Base-by-base conservation (phyloP, 2,113 vertebrate species). In the Scortum barcoo region DNA sequence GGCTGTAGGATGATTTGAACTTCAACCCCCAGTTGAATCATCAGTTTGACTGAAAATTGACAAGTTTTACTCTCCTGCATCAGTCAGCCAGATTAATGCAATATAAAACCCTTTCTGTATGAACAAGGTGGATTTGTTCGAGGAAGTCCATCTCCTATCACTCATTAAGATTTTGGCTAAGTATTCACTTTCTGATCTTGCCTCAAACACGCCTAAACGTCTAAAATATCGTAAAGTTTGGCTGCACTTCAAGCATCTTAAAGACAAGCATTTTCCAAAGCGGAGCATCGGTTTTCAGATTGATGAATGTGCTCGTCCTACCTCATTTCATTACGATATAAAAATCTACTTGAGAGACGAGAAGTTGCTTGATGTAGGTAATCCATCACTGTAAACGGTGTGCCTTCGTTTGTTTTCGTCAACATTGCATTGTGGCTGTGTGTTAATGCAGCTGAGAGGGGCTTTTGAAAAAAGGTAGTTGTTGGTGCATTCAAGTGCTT, bases 231-330 rank as follows among this genome's bases (percentile, higher is more conserved):
- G 53, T 24, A 4, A 61, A 36, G 56, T 69, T 69, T 33, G 22
- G 36, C 28, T 51, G 19, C 40, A 24, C n/a, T 53, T 58, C 1
- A 11, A 62, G 60, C 57, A 58, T 42, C 26, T 58, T 30, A 48
- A 56, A 62, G 54, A 58, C 28, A 16, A 33, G 13, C 13, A 0
- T 30, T 76, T 50, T 50, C 73, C 22, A 38, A 38, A 67, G 4
- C 17, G 8, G n/a, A 61, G 33, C 42, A 1, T 57, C 42, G 40
- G 19, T 53, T 77, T 56, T 73, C 50, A 54, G 69, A 67, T 48
- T 74, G 81, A 84, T 65, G 24, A 70, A 87, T 75, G 77, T 67
- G 46, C 63, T 54, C 77, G 68, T 72, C 14, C 14, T 54, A 20
- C 51, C 46, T 60, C 40, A 69, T 84, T 85, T 68, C 24, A 83